Evolutionary conservation across 1,140 invertebrate genomes (phyloP).

Genomic region (Epicauta chinensis): DNA sequence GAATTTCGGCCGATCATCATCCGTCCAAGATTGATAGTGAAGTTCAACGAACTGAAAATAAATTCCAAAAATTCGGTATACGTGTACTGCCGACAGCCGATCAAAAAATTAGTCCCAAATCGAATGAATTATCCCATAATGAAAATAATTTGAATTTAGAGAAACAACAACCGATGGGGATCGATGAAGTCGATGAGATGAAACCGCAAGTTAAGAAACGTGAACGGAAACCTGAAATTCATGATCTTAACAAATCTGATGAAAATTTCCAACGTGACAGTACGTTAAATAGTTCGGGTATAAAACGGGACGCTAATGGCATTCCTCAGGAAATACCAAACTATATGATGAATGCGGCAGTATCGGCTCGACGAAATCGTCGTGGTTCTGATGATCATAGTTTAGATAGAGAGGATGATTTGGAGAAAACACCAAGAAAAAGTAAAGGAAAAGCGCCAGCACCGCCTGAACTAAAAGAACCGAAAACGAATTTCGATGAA

Average conservation of each 20-base stretch:
- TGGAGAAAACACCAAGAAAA: conserved; percentile 51
- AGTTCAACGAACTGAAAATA: conserved; percentile 46
- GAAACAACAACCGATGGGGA: conserved; percentile 35
- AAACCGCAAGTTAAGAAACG: conserved; percentile 31
- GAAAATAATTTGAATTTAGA: conserved; percentile 42
- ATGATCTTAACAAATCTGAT: conserved; percentile 29
- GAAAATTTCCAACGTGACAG: conserved; percentile 34
- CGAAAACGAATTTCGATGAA: conserved; percentile 21
- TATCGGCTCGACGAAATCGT: conserved; percentile 59
- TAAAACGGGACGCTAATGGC: conserved; percentile 51
- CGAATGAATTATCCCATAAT: conserved; percentile 36
- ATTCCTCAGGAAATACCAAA: conserved; percentile 59
- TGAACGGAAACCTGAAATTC: conserved; percentile 38
- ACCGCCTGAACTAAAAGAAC: conserved; percentile 46
- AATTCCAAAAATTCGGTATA: conserved; percentile 62
- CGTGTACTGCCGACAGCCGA: conserved; percentile 55
- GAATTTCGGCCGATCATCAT: conserved; percentile 25
- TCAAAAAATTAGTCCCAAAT: conserved; percentile 43
- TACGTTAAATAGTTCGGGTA: conserved; percentile 47
- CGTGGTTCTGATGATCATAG: conserved; percentile 44
- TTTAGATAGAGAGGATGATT: conserved; percentile 42
- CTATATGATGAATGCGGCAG: conserved; percentile 63
- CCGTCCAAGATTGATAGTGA: conserved; percentile 44
- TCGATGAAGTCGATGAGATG: conserved; percentile 47
- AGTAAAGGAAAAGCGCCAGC: conserved; percentile 67